Evolutionary conservation across 1,140 invertebrate genomes (phyloP), one percentile per base, ranked within the genome.

Genomic region (Drepana arcuata): DNA sequence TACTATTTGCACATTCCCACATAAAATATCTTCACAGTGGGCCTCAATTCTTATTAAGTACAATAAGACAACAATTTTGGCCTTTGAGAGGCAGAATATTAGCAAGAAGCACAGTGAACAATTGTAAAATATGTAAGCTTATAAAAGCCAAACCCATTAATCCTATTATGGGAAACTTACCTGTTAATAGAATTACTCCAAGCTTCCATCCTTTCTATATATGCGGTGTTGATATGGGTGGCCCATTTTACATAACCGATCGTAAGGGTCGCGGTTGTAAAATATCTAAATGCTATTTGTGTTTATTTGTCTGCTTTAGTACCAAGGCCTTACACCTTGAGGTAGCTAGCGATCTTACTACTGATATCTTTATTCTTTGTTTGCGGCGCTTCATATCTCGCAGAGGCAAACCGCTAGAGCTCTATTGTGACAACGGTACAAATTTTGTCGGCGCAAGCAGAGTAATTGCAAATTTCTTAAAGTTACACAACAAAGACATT

Each of bases 241-340:
- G 51, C n/a, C 64, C 58, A 1, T 34, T 64, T 11, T 6, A 40
- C 2, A 33, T 64, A 7, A 37, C 45, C 10, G 51, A 46, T 16
- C 37, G 46, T n/a, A 51, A 35, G 32, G 47, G 60, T 14, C 28
- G 47, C 7, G 49, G 45, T 26, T 30, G 30, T 13, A 39, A 42
- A 9, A 43, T 45, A 9, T 28, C 39, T 6, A 66, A 66, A 36
- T 36, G 34, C 10, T 64, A 69, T 35, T 24, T 71, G 9, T 51
- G 45, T 11, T 36, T 69, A 18, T 74, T 72, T 33, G 34, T 49
- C 2, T 64, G 67, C 15, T 39, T 68, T 14, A 11, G 9, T 6
- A 54, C 44, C 2, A 63, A 54, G 24, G 54, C 59, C 0, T 18
- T 66, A 7, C 59, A 60, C 39, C 28, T 58, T 7, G 50, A 58